Conservation (phyloP, 2,888 invertebrate genomes). For the Mythimna pallens region DNA sequence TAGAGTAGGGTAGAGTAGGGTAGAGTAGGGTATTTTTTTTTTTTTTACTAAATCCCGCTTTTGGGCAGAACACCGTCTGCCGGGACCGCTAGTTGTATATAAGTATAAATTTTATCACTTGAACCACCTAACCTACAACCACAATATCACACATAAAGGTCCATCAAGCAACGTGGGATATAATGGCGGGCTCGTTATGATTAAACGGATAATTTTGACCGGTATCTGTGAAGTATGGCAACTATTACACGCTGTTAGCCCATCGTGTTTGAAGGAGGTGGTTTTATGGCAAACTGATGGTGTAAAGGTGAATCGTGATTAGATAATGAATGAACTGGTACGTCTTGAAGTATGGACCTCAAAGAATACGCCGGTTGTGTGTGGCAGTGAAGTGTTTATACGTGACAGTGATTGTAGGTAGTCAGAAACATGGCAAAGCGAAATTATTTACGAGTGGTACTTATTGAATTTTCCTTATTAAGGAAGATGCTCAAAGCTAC, state of each 20-base stretch:
- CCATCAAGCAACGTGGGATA: constrained; percentile 70
- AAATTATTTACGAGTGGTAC: neutral
- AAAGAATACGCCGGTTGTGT: constrained; percentile 4
- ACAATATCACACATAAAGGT: constrained; percentile 71
- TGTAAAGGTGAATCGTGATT: constrained; percentile 54
- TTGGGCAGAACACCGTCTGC: no score
- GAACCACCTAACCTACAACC: constrained; percentile 42
- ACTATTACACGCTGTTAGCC: constrained; percentile 69
- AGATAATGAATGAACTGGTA: constrained; percentile 55
- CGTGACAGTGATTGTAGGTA: constrained; percentile 20
- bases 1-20: no score
- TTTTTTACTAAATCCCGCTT: no score
- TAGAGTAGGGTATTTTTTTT: no score
- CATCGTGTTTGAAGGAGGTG: constrained; percentile 55
- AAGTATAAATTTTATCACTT: constrained; percentile 22
- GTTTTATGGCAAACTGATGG: constrained; percentile 50
- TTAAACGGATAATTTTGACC: constrained; percentile 80
- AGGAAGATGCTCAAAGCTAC: no score
- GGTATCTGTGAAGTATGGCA: constrained; percentile 72
- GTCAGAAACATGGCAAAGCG: neutral
- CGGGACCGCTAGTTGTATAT: no score
- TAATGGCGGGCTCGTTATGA: constrained; percentile 77
- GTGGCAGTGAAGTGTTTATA: neutral
- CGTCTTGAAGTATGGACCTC: neutral
- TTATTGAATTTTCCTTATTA: neutral